Base-by-base conservation (phyloP, 2,888 invertebrate genomes). In the Parapristionchus giblindavisi region DNA sequence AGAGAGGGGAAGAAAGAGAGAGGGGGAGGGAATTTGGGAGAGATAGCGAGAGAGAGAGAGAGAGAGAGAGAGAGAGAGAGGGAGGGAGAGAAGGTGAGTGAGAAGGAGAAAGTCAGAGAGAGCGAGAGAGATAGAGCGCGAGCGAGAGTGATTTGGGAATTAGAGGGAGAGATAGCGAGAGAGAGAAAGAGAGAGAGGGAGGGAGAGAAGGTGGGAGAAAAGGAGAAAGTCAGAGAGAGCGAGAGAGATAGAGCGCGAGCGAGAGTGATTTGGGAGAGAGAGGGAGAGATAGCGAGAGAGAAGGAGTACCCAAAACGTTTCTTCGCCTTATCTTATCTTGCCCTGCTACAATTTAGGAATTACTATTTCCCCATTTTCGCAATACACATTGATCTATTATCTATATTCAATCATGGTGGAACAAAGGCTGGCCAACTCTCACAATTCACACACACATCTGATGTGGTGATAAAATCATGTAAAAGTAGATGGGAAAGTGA, bases 191-290 rank as follows among this genome's bases (percentile, higher is more conserved):
- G n/a, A 0, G 14, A 43, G 11, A 65, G 63, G 1, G 1, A 21
- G 40, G 8, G 5, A 40, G 63, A 65, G 63, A 65, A 65, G 43
- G 63, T 65, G 63, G 29, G 14, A 29, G 32, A 43, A 5, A 21
- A 21, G 17, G 63, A 65, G 63, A 43, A 43, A 65, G 43, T 40
- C 21, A 8, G 17, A 17, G 63, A n/a, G 27, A 32, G 27, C 17
- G n/a, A 60, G 21, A 40, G 34, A 27, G 40, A 29, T 40, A 17
- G 43, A 27, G 34, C 60, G n/a, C 6, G 17, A 34, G 34, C 34
- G 34, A 29, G 34, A 36, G 27, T 36, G 43, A 65, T 40, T 65
- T 65, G 40, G 43, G 63, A 65, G 63, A 65, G 43, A 43, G 40
- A 4, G 40, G 27, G 11, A n/a, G n/a, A n/a, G n/a, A n/a, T n/a